Evolutionary conservation across 2,797 vertebrate genomes (phyloP).

Genomic region (Distichodus sexfasciatus): DNA sequence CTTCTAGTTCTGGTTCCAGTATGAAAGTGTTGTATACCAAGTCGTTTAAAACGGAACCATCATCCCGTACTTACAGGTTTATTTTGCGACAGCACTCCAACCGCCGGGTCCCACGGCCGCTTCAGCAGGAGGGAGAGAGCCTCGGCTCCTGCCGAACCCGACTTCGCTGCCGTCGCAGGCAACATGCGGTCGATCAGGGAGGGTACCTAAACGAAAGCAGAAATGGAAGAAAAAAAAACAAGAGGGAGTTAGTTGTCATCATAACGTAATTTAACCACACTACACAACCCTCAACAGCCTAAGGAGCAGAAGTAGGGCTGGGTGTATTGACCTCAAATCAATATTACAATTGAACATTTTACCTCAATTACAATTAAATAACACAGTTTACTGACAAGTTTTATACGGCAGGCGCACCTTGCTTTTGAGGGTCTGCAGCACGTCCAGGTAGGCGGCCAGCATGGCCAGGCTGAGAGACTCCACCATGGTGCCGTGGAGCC

Average conservation of each 20-base stretch:
- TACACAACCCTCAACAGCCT: too few species aligned
- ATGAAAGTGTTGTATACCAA: neutral
- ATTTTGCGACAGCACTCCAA: slow-evolving; percentile 95
- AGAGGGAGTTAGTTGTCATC: neutral
- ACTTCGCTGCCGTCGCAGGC: slow-evolving; percentile 84
- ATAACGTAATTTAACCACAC: too few species aligned
- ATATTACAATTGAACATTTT: too few species aligned
- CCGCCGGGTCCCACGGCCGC: slow-evolving; percentile 96
- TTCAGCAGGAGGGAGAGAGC: slow-evolving; percentile 93
- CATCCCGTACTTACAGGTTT: slow-evolving; percentile 82
- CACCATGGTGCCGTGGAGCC: slow-evolving; percentile 91
- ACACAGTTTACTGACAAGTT: too few species aligned
- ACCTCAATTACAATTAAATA: too few species aligned
- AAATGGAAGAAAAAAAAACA: neutral
- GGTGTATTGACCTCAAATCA: too few species aligned
- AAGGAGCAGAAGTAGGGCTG: too few species aligned
- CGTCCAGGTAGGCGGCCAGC: slow-evolving; percentile 94
- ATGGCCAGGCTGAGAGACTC: slow-evolving; percentile 92
- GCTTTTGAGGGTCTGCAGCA: slow-evolving; percentile 96
- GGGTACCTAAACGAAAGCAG: slow-evolving; percentile 76
- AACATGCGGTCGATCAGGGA: slow-evolving; percentile 94
- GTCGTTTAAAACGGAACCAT: neutral
- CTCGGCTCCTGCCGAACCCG: slow-evolving; percentile 86
- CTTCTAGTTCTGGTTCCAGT: too few species aligned
- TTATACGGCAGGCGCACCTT: slow-evolving; percentile 75